phyloP scores from a whole-genome alignment of 1,140 invertebrate genomes.

The Zophobas morio region DNA sequence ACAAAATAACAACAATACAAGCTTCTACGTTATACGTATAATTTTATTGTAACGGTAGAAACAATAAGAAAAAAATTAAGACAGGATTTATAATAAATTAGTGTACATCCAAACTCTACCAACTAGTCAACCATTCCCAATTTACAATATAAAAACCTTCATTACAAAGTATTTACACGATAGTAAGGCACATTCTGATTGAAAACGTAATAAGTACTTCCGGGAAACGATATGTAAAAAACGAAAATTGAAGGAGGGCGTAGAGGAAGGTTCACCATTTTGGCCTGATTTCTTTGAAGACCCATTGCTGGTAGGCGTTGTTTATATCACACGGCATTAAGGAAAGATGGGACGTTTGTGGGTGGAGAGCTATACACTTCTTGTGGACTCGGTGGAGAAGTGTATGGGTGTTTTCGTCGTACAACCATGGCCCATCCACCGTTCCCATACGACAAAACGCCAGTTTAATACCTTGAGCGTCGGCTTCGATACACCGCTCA shows the following conservation, averaged over 20 bases:
- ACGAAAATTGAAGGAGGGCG: background rate
- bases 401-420: conserved; percentile 82
- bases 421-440: conserved; percentile 94
- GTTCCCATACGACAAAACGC: conserved; percentile 92
- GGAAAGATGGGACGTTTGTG: conserved; percentile 82
- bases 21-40: background rate
- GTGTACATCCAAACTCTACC: background rate
- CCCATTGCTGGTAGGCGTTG: conserved; percentile 92
- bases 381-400: conserved; percentile 85
- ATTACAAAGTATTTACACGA: conserved; percentile 28
- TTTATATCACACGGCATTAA: conserved; percentile 86
- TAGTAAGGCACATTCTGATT: conserved; percentile 36
- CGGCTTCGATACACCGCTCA: conserved; percentile 94
- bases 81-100: conserved; percentile 13
- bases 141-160: conserved; percentile 35
- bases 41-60: background rate
- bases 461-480: conserved; percentile 86
- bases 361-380: conserved; percentile 90
- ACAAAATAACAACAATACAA: background rate
- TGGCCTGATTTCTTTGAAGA: conserved; percentile 84
- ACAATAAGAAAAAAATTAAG: background rate
- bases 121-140: conserved; percentile 30
- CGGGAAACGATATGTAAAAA: conserved; percentile 24
- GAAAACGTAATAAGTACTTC: conserved; percentile 27
- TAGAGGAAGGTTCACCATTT: conserved; percentile 62